These are phyloP conservation scores for Dryocosmus kuriphilus DNA, from an alignment of 2,888 invertebrate species.

Conservation along the genomic window DNA sequence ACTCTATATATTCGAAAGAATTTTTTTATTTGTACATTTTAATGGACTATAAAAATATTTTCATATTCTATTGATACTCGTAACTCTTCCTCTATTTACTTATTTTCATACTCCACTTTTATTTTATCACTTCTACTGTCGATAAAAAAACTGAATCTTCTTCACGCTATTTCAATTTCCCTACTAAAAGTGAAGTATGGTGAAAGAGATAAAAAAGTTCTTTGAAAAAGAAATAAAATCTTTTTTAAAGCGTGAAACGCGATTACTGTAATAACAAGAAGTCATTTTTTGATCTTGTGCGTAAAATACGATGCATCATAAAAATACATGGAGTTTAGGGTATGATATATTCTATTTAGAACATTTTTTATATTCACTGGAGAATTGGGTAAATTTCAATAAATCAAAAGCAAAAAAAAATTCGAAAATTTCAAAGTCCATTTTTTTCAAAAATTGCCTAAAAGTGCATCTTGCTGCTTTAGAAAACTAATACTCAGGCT, in stretches of 20 bases:
- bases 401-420: no score
- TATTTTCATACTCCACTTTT: background rate
- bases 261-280: no score
- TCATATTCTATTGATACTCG: no score
- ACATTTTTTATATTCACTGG: no score
- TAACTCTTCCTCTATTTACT: background rate
- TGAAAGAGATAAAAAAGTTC: background rate
- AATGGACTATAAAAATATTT: no score
- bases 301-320: background rate
- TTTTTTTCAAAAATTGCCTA: no score
- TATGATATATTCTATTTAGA: background rate
- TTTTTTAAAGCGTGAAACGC: background rate
- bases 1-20: no score
- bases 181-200: background rate
- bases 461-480: no score
- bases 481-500: no score
- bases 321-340: background rate
- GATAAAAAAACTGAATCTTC: background rate
- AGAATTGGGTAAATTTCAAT: no score
- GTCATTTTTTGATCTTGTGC: background rate
- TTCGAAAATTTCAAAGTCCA: no score
- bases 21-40: no score
- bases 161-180: background rate
- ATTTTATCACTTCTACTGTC: background rate
- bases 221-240: background rate